Base-by-base conservation (phyloP, 1,140 invertebrate genomes). In the Polypedilum vanderplanki region DNA sequence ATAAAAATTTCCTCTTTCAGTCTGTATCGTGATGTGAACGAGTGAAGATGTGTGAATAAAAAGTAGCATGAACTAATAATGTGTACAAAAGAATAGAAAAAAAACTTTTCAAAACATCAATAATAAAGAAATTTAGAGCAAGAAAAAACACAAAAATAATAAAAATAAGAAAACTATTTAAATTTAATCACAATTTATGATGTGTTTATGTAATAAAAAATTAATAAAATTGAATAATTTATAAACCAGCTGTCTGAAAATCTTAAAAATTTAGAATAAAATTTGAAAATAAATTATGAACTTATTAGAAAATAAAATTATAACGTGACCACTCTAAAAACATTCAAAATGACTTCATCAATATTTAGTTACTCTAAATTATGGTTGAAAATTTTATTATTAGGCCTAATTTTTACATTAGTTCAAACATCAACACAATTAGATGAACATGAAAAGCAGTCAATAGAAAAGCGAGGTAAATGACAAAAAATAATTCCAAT, bases 381-480 rank as follows among this genome's bases (percentile, higher is more conserved):
- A 67, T 67, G 64, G 64, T 17, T 67, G 18, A 67, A 67, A 67
- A 67, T 67, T 67, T 17, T 67, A 67, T 67, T 67, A 17, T 17
- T 67, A 17, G 7, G 15, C 7, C n/a, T 67, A 67, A 67, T 67
- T 67, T 67, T 67, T 67, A 17, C 64, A 17, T 17, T 67, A 17
- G 64, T 67, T 12, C 64, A 67, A 67, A 67, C 64, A 17, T 67
- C 64, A 67, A 67, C 64, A 67, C 64, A 12, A 67, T 5, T 17
- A 67, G 15, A 12, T 17, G 15, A 12, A 18, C 15, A 17, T 17
- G 15, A 46, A 46, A 8, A 46, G 41, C 41, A 46, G 41, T 46
- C 64, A n/a, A 67, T 67, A 67, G 15, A 67, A n/a, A 67, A 67
- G 18, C 15, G 64, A 67, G 64, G 64, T 67, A 17, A 67, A 67